Base-by-base conservation (phyloP, 2,113 vertebrate genomes). In the human region DNA sequence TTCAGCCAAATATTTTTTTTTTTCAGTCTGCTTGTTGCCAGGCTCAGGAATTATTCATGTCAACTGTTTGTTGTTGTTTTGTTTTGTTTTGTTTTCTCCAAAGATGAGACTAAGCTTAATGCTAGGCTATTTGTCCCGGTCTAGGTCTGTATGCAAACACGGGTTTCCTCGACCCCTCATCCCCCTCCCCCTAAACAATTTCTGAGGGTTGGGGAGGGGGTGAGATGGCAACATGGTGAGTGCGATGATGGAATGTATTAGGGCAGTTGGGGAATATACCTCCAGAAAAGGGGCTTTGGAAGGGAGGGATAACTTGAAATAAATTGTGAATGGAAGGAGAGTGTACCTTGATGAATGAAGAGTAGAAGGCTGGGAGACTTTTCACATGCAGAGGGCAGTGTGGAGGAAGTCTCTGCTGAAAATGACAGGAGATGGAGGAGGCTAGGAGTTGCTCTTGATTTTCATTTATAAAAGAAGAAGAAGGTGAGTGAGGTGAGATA, bases 241-340 rank as follows among this genome's bases (percentile, higher is more conserved):
- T n/a, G 70, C 5, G 4, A 11, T 50, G 30, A 11, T 27, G 52
- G 45, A 52, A 55, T 88, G 45, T 55, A 48, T 82, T 38, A 68
- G 84, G 45, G 27, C 25, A 22, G 2, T 27, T 55, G n/a, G 45
- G 57, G 32, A 89, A 92, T 76, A 32, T 30, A 45, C 50, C 90
- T 72, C 17, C 66, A 81, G 64, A 70, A 20, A 75, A 50, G 35
- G 32, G 76, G 52, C 86, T 83, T 70, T 52, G 43, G 57, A 64
- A 73, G 38, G 27, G 45, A 95, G 68, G 27, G 64, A n/a, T 0
- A 64, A 70, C 61, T 94, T 70, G 43, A 75, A 72, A 80, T n/a
- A 59, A 97, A 97, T 88, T 95, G 93, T 97, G 97, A 97, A 97
- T 97, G 95, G 90, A 96, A 87, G 48, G 70, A 94, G 80, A 45